These are phyloP conservation scores for Megalops cyprinoides DNA, from an alignment of 2,797 vertebrate genomes.

Conservation along the genomic window DNA sequence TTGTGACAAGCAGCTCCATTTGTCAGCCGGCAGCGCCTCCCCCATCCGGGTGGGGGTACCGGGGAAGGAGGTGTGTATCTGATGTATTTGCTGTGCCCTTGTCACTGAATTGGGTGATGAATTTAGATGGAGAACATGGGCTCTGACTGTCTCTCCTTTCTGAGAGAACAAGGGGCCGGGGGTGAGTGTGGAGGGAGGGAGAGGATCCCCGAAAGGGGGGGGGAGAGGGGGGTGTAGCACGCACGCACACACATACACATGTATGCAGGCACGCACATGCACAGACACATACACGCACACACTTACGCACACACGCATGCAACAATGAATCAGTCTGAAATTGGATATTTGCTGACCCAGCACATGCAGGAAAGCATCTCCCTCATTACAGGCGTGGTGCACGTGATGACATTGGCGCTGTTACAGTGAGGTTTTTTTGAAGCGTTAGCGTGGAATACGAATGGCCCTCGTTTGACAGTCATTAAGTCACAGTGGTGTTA, in stretches of 20 bases:
- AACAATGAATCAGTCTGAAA: too few relatives aligned
- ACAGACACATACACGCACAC: background rate
- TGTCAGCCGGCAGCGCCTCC: background rate
- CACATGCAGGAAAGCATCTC: too few relatives aligned
- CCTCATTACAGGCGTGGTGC: too few relatives aligned
- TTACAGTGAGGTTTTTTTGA: background rate
- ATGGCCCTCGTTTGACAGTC: background rate
- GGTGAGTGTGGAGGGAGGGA: background rate
- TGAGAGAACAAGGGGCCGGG: background rate
- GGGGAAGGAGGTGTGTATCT: background rate
- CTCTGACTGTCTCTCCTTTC: background rate
- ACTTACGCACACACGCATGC: background rate
- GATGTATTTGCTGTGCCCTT: conserved; percentile 18
- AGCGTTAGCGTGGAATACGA: background rate
- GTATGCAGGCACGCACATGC: background rate
- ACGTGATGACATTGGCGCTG: too few relatives aligned
- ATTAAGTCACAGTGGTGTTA: background rate
- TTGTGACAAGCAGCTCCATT: background rate
- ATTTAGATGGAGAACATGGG: conserved; percentile 2
- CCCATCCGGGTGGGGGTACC: background rate
- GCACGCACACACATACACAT: background rate
- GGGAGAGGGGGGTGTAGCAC: conserved; percentile 25
- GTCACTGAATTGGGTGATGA: conserved; percentile 4
- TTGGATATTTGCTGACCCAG: too few relatives aligned
- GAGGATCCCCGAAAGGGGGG: background rate